Evolutionary conservation across 2,888 invertebrate genomes (phyloP), one percentile per base, ranked within the genome.

Genomic region (Sthenelais limicola): DNA sequence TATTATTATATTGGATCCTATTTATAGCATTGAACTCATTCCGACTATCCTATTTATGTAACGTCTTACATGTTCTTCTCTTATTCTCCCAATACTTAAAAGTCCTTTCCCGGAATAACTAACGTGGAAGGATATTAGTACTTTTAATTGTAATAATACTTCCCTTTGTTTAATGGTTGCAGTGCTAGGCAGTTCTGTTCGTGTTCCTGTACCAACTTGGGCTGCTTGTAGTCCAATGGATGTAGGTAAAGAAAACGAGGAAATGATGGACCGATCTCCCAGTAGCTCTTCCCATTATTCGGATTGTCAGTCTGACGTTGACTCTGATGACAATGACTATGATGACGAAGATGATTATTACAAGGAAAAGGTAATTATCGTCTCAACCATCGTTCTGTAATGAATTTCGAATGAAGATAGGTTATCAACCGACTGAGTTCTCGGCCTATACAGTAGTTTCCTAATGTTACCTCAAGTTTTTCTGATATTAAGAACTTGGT

Each of bases 251-350:
- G 38, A n/a, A 28, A 47, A 56, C 15, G 1, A 56, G 7, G 5
- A 26, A 3, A 38, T 73, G 4, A 43, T 52, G 15, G 76, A 81
- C 38, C 76, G 74, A 15, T 51, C 78, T 12, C 80, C 80, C 70
- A 75, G 76, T 58, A 81, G 81, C 48, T 80, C 82, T 0, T 82
- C 82, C 0, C 62, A 76, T 35, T 82, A 82, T 67, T 72, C 73
- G 15, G 82, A 82, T 43, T 81, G 80, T 38, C 48, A 74, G 30
- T 80, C 80, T n/a, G 78, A 71, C 38, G 49, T 79, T 15, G 75
- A 73, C n/a, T 74, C 74, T 2, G 77, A 78, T 32, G 54, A 69
- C 18, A 33, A 56, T 56, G 52, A 52, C 21, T 56, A 56, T 18
- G 70, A 70, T 38, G 18, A 47, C 26, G 3, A 54, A 51, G 67